Conservation (phyloP, 2,888 invertebrate genomes). For the Aethes cnicana region DNA sequence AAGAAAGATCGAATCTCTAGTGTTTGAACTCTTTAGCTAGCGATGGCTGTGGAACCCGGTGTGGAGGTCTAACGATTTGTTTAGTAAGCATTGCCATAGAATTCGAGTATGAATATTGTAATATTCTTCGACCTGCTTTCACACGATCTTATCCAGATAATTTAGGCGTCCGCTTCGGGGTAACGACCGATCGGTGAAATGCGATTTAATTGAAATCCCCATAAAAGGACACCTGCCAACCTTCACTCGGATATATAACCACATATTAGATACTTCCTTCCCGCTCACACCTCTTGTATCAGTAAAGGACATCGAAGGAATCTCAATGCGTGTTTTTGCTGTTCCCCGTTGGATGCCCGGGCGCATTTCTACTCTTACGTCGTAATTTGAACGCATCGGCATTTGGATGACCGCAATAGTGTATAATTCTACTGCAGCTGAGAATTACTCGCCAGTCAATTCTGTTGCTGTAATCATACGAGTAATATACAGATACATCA, state of each 20-base stretch:
- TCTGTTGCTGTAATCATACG: slow-evolving; percentile 17
- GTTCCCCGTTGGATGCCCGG: slow-evolving; percentile 36
- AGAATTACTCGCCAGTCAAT: background rate
- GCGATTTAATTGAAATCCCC: slow-evolving; percentile 74
- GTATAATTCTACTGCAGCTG: slow-evolving; percentile 13
- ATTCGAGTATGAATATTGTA: no score
- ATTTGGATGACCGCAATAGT: slow-evolving; percentile 13
- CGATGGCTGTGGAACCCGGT: no score
- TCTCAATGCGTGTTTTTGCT: slow-evolving; percentile 8
- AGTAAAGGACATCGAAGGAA: slow-evolving; percentile 9
- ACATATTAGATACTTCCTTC: slow-evolving; percentile 16
- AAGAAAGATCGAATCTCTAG: no score
- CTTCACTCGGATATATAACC: slow-evolving; percentile 8
- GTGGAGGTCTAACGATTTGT: no score
- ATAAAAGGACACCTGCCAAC: slow-evolving; percentile 51
- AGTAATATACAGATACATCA: no score
- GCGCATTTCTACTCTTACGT: slow-evolving; percentile 41
- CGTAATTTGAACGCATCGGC: slow-evolving; percentile 37
- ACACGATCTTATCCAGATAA: slow-evolving; percentile 14
- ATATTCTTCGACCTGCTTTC: no score
- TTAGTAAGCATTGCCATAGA: no score
- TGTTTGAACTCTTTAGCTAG: no score
- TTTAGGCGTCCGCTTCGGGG: slow-evolving; percentile 38
- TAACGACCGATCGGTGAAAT: slow-evolving; percentile 64
- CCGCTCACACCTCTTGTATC: background rate